Evolutionary conservation across 2,888 invertebrate species (phyloP).

Genomic region (Platycheirus albimanus): DNA sequence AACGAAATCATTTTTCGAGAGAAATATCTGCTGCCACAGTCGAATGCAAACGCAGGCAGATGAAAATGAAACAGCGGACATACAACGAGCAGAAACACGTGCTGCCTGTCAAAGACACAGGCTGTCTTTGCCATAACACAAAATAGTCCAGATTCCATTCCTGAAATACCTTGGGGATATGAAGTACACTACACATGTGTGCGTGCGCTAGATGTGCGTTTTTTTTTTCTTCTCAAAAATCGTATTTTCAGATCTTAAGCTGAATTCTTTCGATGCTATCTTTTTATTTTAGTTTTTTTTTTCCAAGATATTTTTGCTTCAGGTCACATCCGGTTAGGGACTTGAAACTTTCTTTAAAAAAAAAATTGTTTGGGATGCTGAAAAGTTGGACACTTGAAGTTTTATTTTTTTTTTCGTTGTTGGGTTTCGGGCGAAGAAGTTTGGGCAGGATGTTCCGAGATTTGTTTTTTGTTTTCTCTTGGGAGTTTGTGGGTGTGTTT

Average conservation of each 20-base stretch:
- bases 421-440: neutral
- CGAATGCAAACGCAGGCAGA: slow-evolving; percentile 19
- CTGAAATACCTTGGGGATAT: slow-evolving; percentile 40
- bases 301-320: slow-evolving; percentile 25
- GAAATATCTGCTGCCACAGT: slow-evolving; percentile 1
- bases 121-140: slow-evolving; percentile 37
- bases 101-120: slow-evolving; percentile 60
- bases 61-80: slow-evolving; percentile 26
- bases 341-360: slow-evolving; percentile 5
- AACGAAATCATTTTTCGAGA: neutral
- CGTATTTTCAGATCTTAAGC: slow-evolving; percentile 22
- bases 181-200: neutral
- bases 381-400: slow-evolving; percentile 18
- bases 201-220: neutral
- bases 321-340: slow-evolving; percentile 31
- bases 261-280: slow-evolving; percentile 34
- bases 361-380: neutral
- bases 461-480: neutral
- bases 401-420: neutral
- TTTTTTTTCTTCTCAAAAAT: neutral
- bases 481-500: neutral
- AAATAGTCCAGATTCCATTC: slow-evolving; percentile 62
- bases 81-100: slow-evolving; percentile 45
- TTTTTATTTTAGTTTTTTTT: slow-evolving; percentile 7
- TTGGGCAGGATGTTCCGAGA: neutral